phyloP scores from a whole-genome alignment of 2,888 invertebrate genomes.

The Leuctra nigra region DNA sequence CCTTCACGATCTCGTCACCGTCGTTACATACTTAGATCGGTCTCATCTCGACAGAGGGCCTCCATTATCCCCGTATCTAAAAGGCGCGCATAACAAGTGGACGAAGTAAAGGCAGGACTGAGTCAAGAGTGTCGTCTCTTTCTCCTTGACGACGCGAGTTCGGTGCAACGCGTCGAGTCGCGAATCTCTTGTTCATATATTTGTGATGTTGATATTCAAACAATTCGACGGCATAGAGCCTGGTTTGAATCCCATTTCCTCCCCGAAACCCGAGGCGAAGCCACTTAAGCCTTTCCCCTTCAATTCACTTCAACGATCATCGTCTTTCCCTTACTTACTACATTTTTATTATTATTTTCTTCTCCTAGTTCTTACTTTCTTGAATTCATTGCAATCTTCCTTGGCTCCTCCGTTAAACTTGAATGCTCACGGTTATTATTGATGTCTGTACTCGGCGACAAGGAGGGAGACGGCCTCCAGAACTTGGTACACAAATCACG shows the following conservation, averaged over 20 bases:
- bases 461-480: constrained; percentile 8
- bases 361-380: constrained; percentile 15
- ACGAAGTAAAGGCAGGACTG: neutral
- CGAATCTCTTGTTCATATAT: constrained; percentile 14
- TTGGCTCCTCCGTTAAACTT: constrained; percentile 8
- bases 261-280: constrained; percentile 11
- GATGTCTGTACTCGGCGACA: constrained; percentile 19
- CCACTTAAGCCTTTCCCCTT: constrained; percentile 19
- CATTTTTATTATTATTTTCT: constrained; percentile 9
- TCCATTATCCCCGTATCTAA: constrained; percentile 11
- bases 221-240: constrained; percentile 15
- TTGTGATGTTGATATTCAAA: constrained; percentile 19
- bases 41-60: neutral
- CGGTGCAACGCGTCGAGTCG: constrained; percentile 11
- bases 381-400: constrained; percentile 14
- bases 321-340: constrained; percentile 18
- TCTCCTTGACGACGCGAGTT: neutral
- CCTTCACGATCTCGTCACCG: neutral
- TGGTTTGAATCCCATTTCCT: constrained; percentile 17
- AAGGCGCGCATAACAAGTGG: constrained; percentile 14
- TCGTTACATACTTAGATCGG: neutral
- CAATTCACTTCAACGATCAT: constrained; percentile 17
- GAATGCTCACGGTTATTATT: constrained; percentile 19
- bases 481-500: constrained; percentile 34
- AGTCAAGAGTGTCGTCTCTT: constrained; percentile 12